phyloP scores from a whole-genome alignment of 2,888 invertebrate species.

The Lasioglossum zephyrum region DNA sequence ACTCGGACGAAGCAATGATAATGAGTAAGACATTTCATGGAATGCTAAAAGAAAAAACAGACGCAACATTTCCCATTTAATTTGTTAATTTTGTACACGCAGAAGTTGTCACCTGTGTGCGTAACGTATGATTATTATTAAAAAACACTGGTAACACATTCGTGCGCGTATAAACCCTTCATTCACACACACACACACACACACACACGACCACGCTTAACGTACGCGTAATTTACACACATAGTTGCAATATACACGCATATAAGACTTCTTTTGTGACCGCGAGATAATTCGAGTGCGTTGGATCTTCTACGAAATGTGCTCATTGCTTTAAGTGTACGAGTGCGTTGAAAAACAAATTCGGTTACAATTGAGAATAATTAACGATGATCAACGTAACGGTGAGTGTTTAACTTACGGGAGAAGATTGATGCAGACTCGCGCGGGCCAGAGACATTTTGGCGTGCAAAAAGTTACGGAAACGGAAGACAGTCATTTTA shows the following conservation, averaged over 20 bases:
- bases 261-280: slow-evolving; percentile 46
- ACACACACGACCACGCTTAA: background rate
- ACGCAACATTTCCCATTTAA: slow-evolving; percentile 50
- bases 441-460: slow-evolving; percentile 35
- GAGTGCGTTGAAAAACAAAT: slow-evolving; percentile 41
- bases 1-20: slow-evolving; percentile 42
- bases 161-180: background rate
- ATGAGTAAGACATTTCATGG: slow-evolving; percentile 43
- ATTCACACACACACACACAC: background rate
- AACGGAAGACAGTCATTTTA: slow-evolving; percentile 71
- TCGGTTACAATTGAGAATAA: slow-evolving; percentile 51
- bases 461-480: slow-evolving; percentile 23
- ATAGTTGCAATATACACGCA: slow-evolving; percentile 36
- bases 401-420: slow-evolving; percentile 46
- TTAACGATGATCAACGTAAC: slow-evolving; percentile 42
- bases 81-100: slow-evolving; percentile 52
- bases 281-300: slow-evolving; percentile 38
- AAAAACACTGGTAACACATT: slow-evolving; percentile 10
- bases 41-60: slow-evolving; percentile 25
- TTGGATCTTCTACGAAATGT: slow-evolving; percentile 46
- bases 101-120: slow-evolving; percentile 18
- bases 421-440: slow-evolving; percentile 32
- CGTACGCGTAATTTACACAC: slow-evolving; percentile 16
- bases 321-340: slow-evolving; percentile 64
- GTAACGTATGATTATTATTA: slow-evolving; percentile 29